These are phyloP conservation scores for Leptopilina boulardi DNA, from an alignment of 1,140 invertebrate genomes.

Conservation along the genomic window DNA sequence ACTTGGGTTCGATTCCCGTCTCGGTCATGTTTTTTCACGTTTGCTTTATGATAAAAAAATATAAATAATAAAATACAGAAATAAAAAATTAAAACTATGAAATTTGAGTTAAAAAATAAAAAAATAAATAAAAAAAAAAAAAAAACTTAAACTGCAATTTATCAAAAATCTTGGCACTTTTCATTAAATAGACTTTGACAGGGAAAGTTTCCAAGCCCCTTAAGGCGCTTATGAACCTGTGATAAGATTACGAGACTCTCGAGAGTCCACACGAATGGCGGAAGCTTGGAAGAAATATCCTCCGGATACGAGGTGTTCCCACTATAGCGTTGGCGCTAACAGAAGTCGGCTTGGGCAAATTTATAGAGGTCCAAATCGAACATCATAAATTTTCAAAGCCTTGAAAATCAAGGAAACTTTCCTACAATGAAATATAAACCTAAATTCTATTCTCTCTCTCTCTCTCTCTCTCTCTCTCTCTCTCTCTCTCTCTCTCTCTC, in stretches of 20 bases:
- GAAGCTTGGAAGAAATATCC: conserved; percentile 19
- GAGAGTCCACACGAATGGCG: conserved; percentile 14
- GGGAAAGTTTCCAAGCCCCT: background rate
- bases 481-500: no score
- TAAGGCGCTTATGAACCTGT: conserved; percentile 13
- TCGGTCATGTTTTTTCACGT: no score
- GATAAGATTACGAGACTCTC: conserved; percentile 19
- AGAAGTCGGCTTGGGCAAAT: background rate
- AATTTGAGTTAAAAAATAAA: no score
- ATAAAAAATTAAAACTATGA: no score
- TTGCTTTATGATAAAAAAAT: no score
- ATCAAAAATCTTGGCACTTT: conserved; percentile 18
- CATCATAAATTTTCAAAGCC: conserved; percentile 8
- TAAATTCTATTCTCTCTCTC: no score
- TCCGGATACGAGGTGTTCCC: background rate
- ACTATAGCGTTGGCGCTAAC: background rate
- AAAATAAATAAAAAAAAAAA: no score
- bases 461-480: no score
- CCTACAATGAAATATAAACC: background rate
- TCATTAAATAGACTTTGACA: conserved; percentile 5
- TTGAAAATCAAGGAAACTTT: background rate
- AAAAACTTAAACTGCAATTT: background rate
- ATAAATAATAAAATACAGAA: no score
- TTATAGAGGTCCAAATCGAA: conserved; percentile 6
- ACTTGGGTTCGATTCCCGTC: no score